A percentile compares a stretch with the other conserved stretches of the same genome.
Conservation (phyloP, 1,140 invertebrate genomes). For the Aphidius gifuensis region DNA sequence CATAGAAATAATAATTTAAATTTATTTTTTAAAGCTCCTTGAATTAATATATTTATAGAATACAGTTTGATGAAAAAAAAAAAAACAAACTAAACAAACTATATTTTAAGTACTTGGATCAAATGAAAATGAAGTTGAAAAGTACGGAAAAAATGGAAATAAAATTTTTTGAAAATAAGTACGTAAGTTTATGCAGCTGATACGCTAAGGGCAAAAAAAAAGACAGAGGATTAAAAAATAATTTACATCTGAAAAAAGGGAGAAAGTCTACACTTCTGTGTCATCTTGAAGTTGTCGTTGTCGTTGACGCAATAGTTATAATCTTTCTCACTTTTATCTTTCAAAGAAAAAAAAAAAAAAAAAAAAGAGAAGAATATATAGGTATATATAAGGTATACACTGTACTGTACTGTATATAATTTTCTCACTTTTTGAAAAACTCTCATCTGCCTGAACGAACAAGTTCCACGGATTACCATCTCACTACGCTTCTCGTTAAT, state of each 20-base stretch:
- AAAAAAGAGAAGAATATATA: background rate
- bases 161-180: too few species aligned
- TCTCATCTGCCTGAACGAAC: constrained; percentile 28
- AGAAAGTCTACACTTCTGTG: background rate
- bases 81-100: too few species aligned
- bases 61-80: too few species aligned
- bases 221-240: constrained; percentile 36
- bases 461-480: constrained; percentile 47
- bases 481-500: constrained; percentile 46
- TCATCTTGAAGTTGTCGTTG: background rate
- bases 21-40: too few species aligned
- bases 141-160: too few species aligned
- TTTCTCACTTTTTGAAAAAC: constrained; percentile 8
- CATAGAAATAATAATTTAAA: too few species aligned
- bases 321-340: background rate
- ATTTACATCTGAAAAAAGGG: constrained; percentile 37
- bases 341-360: too few species aligned
- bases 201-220: constrained; percentile 1
- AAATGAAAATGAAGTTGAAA: too few species aligned
- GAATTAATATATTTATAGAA: too few species aligned
- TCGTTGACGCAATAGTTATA: constrained; percentile 11
- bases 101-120: too few species aligned
- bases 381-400: background rate
- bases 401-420: background rate
- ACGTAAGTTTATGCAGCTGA: too few species aligned